A percentile compares a stretch with the other conserved stretches of the same genome.
Evolutionary conservation across 2,797 vertebrate species (phyloP).

Genomic region (Sarcoramphus papa): DNA sequence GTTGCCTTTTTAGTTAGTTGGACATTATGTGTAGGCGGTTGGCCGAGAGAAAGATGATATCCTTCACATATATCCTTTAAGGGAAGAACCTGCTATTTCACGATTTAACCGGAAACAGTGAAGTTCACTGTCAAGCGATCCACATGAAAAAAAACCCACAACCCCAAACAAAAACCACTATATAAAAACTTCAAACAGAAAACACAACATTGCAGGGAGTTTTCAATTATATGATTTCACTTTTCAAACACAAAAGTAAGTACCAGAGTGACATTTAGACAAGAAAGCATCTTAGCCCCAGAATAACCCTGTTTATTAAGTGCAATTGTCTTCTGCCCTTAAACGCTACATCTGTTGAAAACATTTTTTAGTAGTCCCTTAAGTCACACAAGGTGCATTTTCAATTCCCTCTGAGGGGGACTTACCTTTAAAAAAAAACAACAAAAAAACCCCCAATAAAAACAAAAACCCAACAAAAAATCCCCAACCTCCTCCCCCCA

Average conservation of each 20-base stretch:
- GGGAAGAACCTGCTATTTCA: background rate
- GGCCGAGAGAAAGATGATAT: background rate
- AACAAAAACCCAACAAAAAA: background rate
- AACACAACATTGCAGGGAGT: background rate
- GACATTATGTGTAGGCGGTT: background rate
- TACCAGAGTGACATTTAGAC: background rate
- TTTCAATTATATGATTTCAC: background rate
- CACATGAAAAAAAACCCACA: background rate
- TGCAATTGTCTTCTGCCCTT: background rate
- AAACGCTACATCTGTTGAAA: background rate
- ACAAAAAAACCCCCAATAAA: background rate
- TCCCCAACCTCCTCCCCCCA: accelerated
- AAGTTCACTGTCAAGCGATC: background rate
- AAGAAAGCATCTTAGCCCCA: background rate
- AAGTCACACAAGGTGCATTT: background rate
- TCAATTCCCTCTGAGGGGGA: background rate
- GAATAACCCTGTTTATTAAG: background rate
- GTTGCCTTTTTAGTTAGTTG: background rate
- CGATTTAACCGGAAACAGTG: background rate
- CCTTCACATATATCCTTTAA: background rate
- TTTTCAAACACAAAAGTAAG: background rate
- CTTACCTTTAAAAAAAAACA: background rate
- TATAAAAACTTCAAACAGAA: background rate
- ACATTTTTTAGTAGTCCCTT: background rate
- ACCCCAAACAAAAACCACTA: accelerated